Evolutionary conservation across 2,888 invertebrate genomes (phyloP).

Genomic region (Ennomos quercinarius): DNA sequence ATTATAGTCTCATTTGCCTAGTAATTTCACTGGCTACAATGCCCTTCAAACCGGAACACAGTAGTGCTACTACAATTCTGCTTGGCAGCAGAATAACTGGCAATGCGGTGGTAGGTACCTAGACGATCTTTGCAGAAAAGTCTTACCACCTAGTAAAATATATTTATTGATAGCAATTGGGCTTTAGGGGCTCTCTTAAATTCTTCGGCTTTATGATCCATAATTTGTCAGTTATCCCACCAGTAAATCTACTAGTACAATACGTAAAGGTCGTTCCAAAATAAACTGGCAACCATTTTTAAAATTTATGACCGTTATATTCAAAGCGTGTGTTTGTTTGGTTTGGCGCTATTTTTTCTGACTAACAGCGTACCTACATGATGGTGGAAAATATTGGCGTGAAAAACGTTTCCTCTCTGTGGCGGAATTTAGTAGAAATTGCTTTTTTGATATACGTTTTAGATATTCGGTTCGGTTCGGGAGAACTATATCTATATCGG

Average conservation of each 20-base stretch:
- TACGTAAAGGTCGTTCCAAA: conserved; percentile 4
- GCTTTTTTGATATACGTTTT: not conserved
- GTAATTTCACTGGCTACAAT: too few relatives aligned
- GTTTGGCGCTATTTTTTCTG: conserved; percentile 15
- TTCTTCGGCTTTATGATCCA: too few relatives aligned
- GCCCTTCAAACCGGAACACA: too few relatives aligned
- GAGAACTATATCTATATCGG: too few relatives aligned
- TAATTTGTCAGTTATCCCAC: conserved; percentile 1
- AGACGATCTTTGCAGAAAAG: too few relatives aligned
- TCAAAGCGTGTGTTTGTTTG: conserved; percentile 21
- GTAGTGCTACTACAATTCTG: too few relatives aligned
- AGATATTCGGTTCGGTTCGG: not conserved
- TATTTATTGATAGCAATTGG: too few relatives aligned
- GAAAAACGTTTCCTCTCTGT: conserved; percentile 1
- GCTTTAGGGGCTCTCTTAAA: too few relatives aligned
- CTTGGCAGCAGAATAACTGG: too few relatives aligned
- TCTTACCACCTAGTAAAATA: too few relatives aligned
- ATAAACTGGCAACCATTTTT: conserved; percentile 16
- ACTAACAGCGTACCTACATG: conserved; percentile 10
- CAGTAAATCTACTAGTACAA: conserved; percentile 11
- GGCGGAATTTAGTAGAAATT: not conserved
- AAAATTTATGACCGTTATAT: conserved; percentile 23
- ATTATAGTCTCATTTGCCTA: too few relatives aligned
- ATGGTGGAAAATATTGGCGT: conserved; percentile 10
- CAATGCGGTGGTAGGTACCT: too few relatives aligned